A percentile compares a stretch with the other conserved stretches of the same genome.
Evolutionary conservation across 2,113 vertebrate species (phyloP).

Genomic region (Lagopus leucura): DNA sequence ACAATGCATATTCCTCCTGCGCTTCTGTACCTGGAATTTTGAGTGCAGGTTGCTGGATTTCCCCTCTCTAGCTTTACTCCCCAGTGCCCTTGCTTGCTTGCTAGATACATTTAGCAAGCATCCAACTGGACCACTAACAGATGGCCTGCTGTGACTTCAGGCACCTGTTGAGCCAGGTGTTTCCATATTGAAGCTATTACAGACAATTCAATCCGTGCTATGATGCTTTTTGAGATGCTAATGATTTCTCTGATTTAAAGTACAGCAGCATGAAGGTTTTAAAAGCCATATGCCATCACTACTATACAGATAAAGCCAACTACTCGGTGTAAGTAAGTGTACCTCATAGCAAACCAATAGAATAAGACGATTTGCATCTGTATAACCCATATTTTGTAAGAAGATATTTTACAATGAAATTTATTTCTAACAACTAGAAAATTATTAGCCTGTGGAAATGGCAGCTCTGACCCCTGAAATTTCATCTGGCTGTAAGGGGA

Average conservation of each 20-base stretch:
- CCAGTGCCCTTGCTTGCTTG: not conserved
- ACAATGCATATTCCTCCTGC: not conserved
- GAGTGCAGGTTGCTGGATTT: not conserved
- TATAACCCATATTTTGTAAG: not conserved
- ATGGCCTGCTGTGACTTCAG: slow-evolving; percentile 50
- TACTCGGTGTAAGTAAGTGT: not conserved
- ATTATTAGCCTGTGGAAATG: not conserved
- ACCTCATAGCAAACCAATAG: not conserved
- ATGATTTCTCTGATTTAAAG: slow-evolving; percentile 28
- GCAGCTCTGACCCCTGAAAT: not conserved
- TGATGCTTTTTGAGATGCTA: slow-evolving; percentile 53
- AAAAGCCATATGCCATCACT: slow-evolving; percentile 22
- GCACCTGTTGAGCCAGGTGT: slow-evolving; percentile 53
- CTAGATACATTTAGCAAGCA: slow-evolving; percentile 20
- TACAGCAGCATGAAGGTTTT: slow-evolving; percentile 5
- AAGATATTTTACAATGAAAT: not conserved
- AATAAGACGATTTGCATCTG: not conserved
- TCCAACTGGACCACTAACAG: slow-evolving; percentile 31
- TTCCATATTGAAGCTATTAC: slow-evolving; percentile 57
- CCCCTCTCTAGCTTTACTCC: not conserved
- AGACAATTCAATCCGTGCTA: slow-evolving; percentile 37
- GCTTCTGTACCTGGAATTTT: not conserved
- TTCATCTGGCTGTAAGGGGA: not conserved
- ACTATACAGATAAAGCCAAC: not conserved
- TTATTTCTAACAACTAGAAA: not conserved